Evolutionary conservation across 2,888 invertebrate genomes (phyloP), one percentile per base, ranked within the genome.

Genomic region (Epinotia ramella): DNA sequence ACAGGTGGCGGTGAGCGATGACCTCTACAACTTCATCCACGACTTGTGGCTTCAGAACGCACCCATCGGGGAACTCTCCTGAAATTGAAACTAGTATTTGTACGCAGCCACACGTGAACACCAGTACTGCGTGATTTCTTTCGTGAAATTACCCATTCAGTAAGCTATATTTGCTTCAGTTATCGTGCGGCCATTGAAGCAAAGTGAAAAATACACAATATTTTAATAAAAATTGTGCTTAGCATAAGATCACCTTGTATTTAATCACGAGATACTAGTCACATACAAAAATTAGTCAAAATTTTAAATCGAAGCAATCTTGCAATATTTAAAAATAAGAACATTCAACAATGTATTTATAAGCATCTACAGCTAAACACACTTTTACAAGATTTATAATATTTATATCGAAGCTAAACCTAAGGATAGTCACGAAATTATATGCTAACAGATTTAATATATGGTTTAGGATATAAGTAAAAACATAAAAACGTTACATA

Each of bases 1-100:
- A 40, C 90, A 97, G 97, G 97, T 97, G 78, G 96, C 99, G 12
- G 99, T 99, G 4, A 98, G 98, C 84, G 98, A 98, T 90, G 96
- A 97, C 81, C 95, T 99, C 73, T 99, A 99, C 95, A 97, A 96
- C 82, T 99, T 98, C 89, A 97, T 99, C 81, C 99, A 99, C 87
- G 97, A 98, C 85, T 93, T 99, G 87, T 99, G 99, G 99, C 96
- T 99, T 57, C 97, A 98, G 88, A 99, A 98, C 91, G 99, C 99
- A 40, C 99, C 99, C 0, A 99, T 99, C 83, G 99, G 99, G 67
- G 99, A 99, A 91, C 95, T 99, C 44, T 98, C 97, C 88, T 98
- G 97, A 97, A 87, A 87, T 77, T 78, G 77, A 62, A 65, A 70
- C 16, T 59, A 6, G 7, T n/a, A 53, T 28, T 18, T 40, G 18